These are phyloP conservation scores for Cyclina sinensis DNA, from an alignment of 1,140 invertebrate species.

Conservation along the genomic window DNA sequence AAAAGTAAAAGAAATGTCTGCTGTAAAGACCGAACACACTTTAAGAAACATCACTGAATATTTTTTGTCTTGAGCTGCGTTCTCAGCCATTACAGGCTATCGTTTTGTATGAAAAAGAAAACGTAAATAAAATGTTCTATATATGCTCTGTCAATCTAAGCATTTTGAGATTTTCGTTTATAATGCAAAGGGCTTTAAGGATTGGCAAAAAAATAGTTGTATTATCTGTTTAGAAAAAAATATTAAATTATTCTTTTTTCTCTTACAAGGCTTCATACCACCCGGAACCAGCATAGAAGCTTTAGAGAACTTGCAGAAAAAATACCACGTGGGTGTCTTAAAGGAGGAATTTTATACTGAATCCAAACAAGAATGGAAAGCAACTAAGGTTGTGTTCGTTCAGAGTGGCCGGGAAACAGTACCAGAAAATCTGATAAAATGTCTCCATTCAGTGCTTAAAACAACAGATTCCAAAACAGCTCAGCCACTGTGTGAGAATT, in stretches of 20 bases:
- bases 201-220: no score
- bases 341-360: not conserved
- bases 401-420: not conserved
- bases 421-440: slow-evolving; percentile 6
- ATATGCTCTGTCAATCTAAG: no score
- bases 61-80: no score
- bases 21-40: no score
- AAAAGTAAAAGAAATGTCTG: no score
- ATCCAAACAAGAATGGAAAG: not conserved
- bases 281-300: slow-evolving; percentile 24
- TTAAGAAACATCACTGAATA: no score
- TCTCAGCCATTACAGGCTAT: no score
- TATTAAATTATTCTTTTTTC: not conserved
- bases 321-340: not conserved
- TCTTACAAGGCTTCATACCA: slow-evolving; percentile 18
- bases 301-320: slow-evolving; percentile 14
- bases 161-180: no score
- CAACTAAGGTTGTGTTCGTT: slow-evolving; percentile 37
- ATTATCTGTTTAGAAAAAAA: no score
- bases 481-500: not conserved
- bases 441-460: slow-evolving; percentile 15
- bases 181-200: no score
- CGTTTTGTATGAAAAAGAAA: no score
- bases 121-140: no score
- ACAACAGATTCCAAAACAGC: not conserved